Evolutionary conservation across 53 echinoderm and acorn worm species (phyloP).

Genomic region (Mesocentrotus franciscanus): DNA sequence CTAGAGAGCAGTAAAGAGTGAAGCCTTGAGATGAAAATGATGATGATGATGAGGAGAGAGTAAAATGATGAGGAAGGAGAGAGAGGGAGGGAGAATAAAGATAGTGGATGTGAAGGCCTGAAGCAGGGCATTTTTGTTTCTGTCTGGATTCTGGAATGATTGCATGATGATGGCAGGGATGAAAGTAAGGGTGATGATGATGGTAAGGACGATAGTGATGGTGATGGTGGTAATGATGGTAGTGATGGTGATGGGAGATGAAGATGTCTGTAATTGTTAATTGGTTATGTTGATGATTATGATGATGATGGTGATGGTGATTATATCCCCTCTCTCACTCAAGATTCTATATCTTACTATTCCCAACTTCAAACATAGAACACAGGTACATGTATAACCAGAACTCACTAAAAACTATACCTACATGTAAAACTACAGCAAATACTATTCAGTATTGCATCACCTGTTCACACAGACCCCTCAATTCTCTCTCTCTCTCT

Average conservation of each 20-base stretch:
- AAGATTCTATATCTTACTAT: not conserved
- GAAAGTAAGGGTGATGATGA: not conserved
- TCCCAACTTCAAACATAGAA: not conserved
- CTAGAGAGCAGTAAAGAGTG: not conserved
- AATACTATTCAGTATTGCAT: constrained; percentile 47
- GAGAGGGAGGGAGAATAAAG: not conserved
- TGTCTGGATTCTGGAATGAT: not conserved
- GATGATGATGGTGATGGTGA: not conserved
- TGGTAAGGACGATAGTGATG: not conserved
- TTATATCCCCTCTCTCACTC: no score
- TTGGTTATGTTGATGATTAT: no score
- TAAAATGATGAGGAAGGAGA: not conserved
- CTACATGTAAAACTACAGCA: not conserved
- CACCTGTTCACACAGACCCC: not conserved
- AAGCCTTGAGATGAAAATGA: not conserved
- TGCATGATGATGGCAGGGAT: not conserved
- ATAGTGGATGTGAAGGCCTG: not conserved
- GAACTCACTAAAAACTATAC: not conserved
- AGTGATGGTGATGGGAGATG: not conserved
- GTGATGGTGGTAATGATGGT: not conserved
- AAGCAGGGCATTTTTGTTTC: not conserved
- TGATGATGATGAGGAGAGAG: constrained; percentile 7
- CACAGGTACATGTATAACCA: not conserved
- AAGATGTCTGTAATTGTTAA: no score
- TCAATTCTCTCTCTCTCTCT: not conserved